Conservation (phyloP, 2,113 vertebrate genomes). For the Oenanthe melanoleuca region DNA sequence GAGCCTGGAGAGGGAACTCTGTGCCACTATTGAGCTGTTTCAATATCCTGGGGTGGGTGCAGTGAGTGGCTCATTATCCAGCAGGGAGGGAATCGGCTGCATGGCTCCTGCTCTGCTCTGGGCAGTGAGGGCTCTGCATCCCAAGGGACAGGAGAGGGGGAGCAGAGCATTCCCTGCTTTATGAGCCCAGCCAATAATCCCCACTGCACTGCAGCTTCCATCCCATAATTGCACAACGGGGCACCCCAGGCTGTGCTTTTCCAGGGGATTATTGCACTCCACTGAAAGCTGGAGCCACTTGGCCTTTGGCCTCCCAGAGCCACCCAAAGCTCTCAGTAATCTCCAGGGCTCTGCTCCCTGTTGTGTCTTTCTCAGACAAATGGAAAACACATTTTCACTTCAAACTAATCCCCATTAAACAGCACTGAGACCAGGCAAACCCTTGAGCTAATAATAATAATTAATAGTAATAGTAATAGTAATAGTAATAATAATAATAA, state of each 20-base stretch:
- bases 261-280: conserved; percentile 32
- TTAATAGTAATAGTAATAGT: background rate
- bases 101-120: background rate
- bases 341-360: conserved; percentile 45
- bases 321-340: conserved; percentile 36
- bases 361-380: conserved; percentile 51
- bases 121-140: background rate
- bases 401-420: background rate
- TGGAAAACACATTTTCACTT: conserved; percentile 33
- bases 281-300: background rate
- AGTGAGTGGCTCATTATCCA: background rate
- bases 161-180: background rate
- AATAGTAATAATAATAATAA: background rate
- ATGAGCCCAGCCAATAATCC: background rate
- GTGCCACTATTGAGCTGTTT: background rate
- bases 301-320: conserved; percentile 55
- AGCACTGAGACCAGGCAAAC: background rate
- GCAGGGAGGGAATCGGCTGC: background rate
- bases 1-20: background rate
- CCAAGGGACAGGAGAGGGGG: background rate
- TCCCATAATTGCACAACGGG: background rate
- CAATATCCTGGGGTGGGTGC: background rate
- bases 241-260: conserved; percentile 4
- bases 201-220: background rate
- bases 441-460: conserved; percentile 28